Percentiles rank a stretch among this genome's conserved stretches.
These are phyloP conservation scores for Squalus acanthias DNA, from an alignment of 2,797 vertebrate genomes.

Conservation along the genomic window DNA sequence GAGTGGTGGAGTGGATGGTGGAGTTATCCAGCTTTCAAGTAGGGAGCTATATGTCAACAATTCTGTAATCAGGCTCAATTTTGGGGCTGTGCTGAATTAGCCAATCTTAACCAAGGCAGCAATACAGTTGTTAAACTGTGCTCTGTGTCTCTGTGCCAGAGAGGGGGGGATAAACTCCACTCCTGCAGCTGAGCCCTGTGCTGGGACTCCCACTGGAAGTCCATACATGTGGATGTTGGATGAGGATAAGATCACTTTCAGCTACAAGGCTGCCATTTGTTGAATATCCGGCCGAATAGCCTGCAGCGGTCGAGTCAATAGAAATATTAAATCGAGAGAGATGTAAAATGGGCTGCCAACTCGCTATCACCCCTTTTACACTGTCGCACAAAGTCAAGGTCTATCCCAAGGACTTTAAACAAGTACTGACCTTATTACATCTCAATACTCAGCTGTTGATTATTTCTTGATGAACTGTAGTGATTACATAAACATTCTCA, in stretches of 20 bases:
- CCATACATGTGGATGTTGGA: background rate
- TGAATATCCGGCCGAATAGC: background rate
- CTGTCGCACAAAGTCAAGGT: background rate
- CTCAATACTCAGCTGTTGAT: background rate
- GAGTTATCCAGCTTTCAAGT: background rate
- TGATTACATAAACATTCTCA: background rate
- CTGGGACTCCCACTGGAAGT: background rate
- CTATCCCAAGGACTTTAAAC: background rate
- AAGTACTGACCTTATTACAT: background rate
- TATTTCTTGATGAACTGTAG: background rate
- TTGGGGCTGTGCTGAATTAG: background rate
- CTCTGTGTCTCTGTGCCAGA: background rate
- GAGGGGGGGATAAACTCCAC: background rate
- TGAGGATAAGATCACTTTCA: background rate
- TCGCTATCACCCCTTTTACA: background rate
- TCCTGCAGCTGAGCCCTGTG: background rate
- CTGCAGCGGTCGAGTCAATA: background rate
- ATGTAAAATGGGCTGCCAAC: background rate
- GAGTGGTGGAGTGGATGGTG: background rate
- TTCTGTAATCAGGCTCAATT: background rate
- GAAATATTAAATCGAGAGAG: background rate
- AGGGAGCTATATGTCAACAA: background rate
- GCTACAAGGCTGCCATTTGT: background rate
- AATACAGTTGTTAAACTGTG: background rate
- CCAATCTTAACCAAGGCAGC: background rate